Evolutionary conservation across 30 jellyfish, hydroid and myxozoan species (phyloP), one percentile per base, ranked within the genome.

Genomic region (Nemopilema nomurai): DNA sequence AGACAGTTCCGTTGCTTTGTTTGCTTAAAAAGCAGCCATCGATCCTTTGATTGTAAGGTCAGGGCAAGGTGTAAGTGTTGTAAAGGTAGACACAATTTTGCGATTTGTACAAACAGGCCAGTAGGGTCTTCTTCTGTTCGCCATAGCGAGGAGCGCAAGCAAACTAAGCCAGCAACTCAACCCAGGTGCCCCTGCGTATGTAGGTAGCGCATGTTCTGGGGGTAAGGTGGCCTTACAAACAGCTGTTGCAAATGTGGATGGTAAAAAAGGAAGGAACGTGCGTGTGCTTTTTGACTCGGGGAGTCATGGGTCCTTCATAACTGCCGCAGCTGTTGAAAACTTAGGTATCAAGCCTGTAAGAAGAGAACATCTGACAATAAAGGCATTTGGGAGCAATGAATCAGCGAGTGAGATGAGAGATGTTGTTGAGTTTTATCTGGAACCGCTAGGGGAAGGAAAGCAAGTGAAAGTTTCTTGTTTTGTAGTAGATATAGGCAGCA

Each of bases 171-270:
- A 78, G 74, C 71, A 57, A 69, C 74, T 71, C 0, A 52, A 23
- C 57, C 65, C 78, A 0, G 52, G 29, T 24, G 71, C 82, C 69
- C 25, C 71, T 8, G 70, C 80, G 1, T 80, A 71, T 69, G 89
- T 80, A 7, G 82, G 89, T 8, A 80, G 82, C 50, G 27, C 21
- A 16, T 28, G 71, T 27, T 80, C 80, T 64, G 89, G 89, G 49
- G 71, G 29, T 8, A 65, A 71, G 9, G 89, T 80, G 80, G 89
- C 89, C 79, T 49, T 80, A 25, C 79, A 80, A 49, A 80, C 89
- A 28, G 89, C 89, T 50, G 25, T 80, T 49, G 82, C 89, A 67
- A 80, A 80, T 6, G 89, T 80, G 89, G 22, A 80, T 28, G 89
- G 21, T 1, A 63, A 52, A 25, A 30, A 80, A 28, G 89, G 74